Evolutionary conservation across 2,113 vertebrate species (phyloP).

Genomic region (Elanoides forficatus): DNA sequence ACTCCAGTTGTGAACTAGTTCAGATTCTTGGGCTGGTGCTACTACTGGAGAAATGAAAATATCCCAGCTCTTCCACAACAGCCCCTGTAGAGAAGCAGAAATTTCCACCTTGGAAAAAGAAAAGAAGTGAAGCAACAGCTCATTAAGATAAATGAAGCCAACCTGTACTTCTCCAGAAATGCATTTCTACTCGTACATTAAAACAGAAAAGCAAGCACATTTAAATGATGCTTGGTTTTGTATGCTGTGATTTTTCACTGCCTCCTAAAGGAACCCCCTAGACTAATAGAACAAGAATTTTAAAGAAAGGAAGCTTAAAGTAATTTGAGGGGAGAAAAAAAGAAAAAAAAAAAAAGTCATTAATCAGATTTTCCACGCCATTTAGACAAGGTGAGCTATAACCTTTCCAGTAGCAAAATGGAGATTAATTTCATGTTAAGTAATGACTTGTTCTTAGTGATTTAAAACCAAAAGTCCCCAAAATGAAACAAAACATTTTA

Average conservation of each 20-base stretch:
- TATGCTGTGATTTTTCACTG: background rate
- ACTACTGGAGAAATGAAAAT: background rate
- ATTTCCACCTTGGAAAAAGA: background rate
- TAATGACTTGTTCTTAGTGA: background rate
- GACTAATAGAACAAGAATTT: background rate
- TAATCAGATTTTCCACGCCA: background rate
- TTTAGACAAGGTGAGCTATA: conserved; percentile 1
- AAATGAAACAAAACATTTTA: background rate
- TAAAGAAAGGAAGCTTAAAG: background rate
- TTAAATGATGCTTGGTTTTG: background rate
- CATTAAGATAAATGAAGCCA: background rate
- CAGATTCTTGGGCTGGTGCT: background rate
- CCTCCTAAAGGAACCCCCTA: background rate
- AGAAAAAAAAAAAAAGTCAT: background rate
- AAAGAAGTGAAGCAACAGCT: background rate
- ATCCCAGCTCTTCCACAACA: background rate
- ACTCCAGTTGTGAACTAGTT: background rate
- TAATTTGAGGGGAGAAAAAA: background rate
- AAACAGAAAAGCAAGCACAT: background rate
- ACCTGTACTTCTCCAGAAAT: background rate
- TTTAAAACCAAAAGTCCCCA: background rate
- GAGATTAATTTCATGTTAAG: conserved; percentile 27
- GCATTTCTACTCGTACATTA: background rate
- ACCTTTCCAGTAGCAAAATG: background rate
- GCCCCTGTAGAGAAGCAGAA: background rate